phyloP scores from a whole-genome alignment of 2,113 vertebrate genomes.

The Oncorhynchus tshawytscha region DNA sequence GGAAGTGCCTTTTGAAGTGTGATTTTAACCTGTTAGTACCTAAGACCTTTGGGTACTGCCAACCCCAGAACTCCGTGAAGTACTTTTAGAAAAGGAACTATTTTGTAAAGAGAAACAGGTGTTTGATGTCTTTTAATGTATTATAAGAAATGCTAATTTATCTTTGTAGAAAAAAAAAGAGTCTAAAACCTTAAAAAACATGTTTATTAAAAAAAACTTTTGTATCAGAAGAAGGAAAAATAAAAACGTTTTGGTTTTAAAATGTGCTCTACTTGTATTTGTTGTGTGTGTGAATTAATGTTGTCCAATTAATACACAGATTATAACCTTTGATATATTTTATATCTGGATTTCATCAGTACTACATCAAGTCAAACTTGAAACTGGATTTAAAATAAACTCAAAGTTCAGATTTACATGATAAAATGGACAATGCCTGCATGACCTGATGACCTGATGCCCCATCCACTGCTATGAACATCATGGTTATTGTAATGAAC shows the following conservation, averaged over 20 bases:
- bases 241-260: constrained; percentile 67
- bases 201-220: constrained; percentile 77
- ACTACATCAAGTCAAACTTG: neutral
- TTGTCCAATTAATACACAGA: too few relatives aligned
- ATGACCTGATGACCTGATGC: too few relatives aligned
- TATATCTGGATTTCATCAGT: neutral
- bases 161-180: constrained; percentile 71
- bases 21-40: constrained; percentile 2
- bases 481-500: neutral
- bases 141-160: constrained; percentile 77
- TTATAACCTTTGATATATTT: neutral
- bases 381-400: neutral
- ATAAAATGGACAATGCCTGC: neutral
- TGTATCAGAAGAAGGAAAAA: constrained; percentile 74
- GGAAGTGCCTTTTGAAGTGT: neutral
- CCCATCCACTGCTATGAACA: neutral
- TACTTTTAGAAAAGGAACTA: constrained; percentile 14
- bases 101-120: constrained; percentile 41
- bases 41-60: neutral
- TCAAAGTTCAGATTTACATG: neutral
- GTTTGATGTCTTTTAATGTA: constrained; percentile 66
- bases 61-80: constrained; percentile 29
- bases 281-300: too few relatives aligned
- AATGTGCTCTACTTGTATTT: neutral
- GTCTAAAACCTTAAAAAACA: constrained; percentile 52